Conservation (phyloP, 2,888 invertebrate genomes). For the Leptinotarsa rubiginosa region DNA sequence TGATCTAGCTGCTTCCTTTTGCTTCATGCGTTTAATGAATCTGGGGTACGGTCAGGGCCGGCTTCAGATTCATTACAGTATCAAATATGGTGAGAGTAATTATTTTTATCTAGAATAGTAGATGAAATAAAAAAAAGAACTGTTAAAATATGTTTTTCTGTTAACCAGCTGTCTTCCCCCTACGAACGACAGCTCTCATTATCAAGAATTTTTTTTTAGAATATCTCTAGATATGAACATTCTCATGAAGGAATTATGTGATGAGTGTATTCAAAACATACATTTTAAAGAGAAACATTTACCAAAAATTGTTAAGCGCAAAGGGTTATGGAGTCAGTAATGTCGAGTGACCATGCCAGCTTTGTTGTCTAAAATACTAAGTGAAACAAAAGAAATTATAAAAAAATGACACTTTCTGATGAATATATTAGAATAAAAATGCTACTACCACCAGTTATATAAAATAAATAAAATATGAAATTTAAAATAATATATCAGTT, state of each 20-base stretch:
- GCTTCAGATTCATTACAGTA: no score
- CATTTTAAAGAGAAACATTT: slow-evolving; percentile 6
- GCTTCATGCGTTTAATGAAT: no score
- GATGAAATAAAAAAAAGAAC: not conserved
- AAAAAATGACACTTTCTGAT: not conserved
- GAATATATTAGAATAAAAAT: not conserved
- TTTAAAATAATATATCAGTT: not conserved
- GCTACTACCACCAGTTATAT: no score
- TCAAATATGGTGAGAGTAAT: no score
- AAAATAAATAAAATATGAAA: not conserved
- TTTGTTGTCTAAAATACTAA: slow-evolving; percentile 47
- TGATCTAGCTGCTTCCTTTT: no score
- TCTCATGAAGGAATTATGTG: not conserved
- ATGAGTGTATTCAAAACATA: not conserved
- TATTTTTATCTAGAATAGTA: not conserved
- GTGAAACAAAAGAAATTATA: slow-evolving; percentile 31
- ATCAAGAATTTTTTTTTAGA: not conserved
- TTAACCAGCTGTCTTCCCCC: no score
- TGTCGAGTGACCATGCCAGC: slow-evolving; percentile 48
- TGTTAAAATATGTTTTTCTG: no score
- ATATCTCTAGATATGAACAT: not conserved
- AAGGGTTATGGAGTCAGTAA: slow-evolving; percentile 38
- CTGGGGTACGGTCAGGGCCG: no score
- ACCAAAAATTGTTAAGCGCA: slow-evolving; percentile 25
- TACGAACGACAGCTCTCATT: no score